Percentiles rank a stretch among this genome's conserved stretches.
Evolutionary conservation across 2,888 invertebrate genomes (phyloP).

Genomic region (Proisotoma minuta): DNA sequence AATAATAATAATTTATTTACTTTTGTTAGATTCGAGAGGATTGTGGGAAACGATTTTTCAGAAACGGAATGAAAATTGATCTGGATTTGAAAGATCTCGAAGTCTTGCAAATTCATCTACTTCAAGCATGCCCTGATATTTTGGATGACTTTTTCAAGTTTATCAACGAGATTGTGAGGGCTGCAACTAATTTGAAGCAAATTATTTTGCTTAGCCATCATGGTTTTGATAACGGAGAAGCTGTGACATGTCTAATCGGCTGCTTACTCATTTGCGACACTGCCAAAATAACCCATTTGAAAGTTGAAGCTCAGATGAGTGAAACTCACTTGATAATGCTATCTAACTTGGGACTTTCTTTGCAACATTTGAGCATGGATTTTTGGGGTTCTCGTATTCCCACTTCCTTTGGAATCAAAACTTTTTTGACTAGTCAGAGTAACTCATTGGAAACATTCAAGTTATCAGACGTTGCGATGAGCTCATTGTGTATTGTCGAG

Average conservation of each 20-base stretch:
- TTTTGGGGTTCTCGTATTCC: slow-evolving; percentile 36
- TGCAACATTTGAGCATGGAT: slow-evolving; percentile 22
- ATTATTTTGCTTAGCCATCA: slow-evolving; percentile 33
- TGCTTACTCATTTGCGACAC: slow-evolving; percentile 12
- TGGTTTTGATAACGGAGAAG: slow-evolving; percentile 33
- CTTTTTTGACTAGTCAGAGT: slow-evolving; percentile 32
- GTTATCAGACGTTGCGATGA: slow-evolving; percentile 38
- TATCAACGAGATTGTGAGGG: slow-evolving; percentile 18
- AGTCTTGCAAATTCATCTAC: slow-evolving; percentile 21
- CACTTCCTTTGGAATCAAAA: slow-evolving; percentile 10
- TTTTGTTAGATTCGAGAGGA: too few relatives aligned
- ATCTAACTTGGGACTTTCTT: slow-evolving; percentile 20
- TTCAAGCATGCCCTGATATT: slow-evolving; percentile 23
- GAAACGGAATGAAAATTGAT: slow-evolving; percentile 6
- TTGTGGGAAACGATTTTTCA: slow-evolving; percentile 28
- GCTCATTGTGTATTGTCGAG: slow-evolving; percentile 24
- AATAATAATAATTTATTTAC: too few relatives aligned
- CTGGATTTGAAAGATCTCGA: slow-evolving; percentile 21
- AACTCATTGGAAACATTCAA: slow-evolving; percentile 20
- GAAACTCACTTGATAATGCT: slow-evolving; percentile 27
- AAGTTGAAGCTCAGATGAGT: slow-evolving; percentile 36
- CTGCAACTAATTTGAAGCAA: slow-evolving; percentile 19
- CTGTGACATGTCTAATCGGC: slow-evolving; percentile 17
- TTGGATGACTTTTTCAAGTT: slow-evolving; percentile 26
- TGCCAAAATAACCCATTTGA: slow-evolving; percentile 12